These are phyloP conservation scores for Vespertilio murinus DNA, from an alignment of 2,797 vertebrate genomes.

Conservation along the genomic window DNA sequence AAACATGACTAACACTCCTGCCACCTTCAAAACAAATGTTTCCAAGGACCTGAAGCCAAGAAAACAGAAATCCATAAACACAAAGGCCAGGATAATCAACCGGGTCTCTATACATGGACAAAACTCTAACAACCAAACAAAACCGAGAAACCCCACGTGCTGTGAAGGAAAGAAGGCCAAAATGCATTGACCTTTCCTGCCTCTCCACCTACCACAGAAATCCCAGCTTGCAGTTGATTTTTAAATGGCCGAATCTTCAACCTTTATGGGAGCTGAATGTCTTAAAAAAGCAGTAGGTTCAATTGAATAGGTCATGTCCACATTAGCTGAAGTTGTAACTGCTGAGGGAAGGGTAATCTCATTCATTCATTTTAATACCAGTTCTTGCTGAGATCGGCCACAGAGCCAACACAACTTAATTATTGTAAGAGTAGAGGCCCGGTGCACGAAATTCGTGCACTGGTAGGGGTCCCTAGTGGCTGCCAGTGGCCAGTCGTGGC, in stretches of 20 bases:
- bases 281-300: conserved; percentile 43
- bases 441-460: too few relatives aligned
- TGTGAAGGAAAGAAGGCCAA: conserved; percentile 16
- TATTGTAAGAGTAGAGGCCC: background rate
- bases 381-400: conserved; percentile 49
- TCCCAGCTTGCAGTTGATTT: conserved; percentile 30
- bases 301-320: background rate
- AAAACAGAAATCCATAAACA: conserved; percentile 57
- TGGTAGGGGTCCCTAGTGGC: too few relatives aligned
- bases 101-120: background rate
- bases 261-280: conserved; percentile 21
- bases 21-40: conserved; percentile 59
- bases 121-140: conserved; percentile 23
- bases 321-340: conserved; percentile 46
- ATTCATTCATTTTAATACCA: conserved; percentile 57
- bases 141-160: background rate
- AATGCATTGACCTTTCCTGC: background rate
- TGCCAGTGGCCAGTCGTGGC: too few relatives aligned
- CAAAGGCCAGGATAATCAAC: conserved; percentile 38
- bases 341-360: conserved; percentile 35
- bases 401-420: conserved; percentile 53
- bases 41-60: conserved; percentile 42
- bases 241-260: conserved; percentile 32
- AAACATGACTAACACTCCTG: conserved; percentile 49
- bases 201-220: conserved; percentile 17